A percentile compares a stretch with the other conserved stretches of the same genome.
Evolutionary conservation across 2,888 invertebrate genomes (phyloP).

Genomic region (Hetaerina titia): DNA sequence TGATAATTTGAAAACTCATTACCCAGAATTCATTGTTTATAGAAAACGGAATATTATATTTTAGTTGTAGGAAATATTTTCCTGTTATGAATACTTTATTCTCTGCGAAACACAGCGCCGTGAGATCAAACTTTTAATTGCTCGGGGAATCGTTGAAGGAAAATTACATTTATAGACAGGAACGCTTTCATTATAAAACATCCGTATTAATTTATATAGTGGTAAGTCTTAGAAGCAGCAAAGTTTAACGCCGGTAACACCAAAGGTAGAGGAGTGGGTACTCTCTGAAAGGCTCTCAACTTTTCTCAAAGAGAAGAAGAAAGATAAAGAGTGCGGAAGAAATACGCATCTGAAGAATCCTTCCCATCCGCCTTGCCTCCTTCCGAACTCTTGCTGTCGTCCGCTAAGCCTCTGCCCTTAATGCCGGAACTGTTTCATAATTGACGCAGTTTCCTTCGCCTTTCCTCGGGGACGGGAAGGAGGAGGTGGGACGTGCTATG

Average conservation of each 20-base stretch:
- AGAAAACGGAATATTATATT: too few species aligned
- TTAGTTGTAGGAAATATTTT: too few species aligned
- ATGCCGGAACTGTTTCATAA: slow-evolving; percentile 33
- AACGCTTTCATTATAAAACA: too few species aligned
- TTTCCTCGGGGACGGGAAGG: background rate
- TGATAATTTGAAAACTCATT: too few species aligned
- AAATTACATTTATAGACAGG: too few species aligned
- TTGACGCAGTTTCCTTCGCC: background rate
- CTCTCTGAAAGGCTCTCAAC: background rate
- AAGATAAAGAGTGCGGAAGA: background rate
- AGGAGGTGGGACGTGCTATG: background rate
- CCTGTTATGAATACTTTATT: too few species aligned
- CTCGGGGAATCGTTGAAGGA: too few species aligned
- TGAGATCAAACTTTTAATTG: too few species aligned
- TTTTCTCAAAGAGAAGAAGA: background rate
- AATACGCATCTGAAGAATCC: background rate
- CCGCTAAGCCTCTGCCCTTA: background rate
- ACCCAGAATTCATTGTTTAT: too few species aligned
- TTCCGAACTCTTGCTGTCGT: background rate
- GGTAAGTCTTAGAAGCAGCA: too few species aligned
- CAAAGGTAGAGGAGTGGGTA: background rate
- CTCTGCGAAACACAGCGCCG: too few species aligned
- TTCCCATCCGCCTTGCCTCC: background rate
- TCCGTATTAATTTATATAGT: too few species aligned
- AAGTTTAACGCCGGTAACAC: background rate